phyloP scores from a whole-genome alignment of 1,140 invertebrate species.

The Drosophila pallidifrons region DNA sequence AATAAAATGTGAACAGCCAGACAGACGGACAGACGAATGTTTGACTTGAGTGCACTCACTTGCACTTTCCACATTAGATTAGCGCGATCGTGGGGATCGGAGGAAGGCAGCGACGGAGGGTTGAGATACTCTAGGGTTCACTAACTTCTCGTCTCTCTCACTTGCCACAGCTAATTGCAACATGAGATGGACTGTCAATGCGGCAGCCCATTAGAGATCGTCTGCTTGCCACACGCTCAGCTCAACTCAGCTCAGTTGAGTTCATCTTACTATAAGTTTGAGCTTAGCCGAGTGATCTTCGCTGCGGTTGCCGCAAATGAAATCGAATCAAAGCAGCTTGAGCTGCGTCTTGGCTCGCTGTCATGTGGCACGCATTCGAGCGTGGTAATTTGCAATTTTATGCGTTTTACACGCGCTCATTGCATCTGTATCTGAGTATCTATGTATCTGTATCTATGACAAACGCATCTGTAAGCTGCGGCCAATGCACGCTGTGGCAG shows the following conservation, averaged over 20 bases:
- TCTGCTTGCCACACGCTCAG: slow-evolving; percentile 76
- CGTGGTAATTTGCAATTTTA: slow-evolving; percentile 76
- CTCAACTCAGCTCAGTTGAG: slow-evolving; percentile 41
- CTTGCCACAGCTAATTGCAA: slow-evolving; percentile 75
- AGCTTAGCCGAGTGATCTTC: slow-evolving; percentile 27
- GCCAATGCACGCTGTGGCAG: slow-evolving; percentile 35
- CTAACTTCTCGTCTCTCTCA: slow-evolving; percentile 61
- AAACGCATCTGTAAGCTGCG: slow-evolving; percentile 37
- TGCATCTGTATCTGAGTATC: slow-evolving; percentile 33
- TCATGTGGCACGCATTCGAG: slow-evolving; percentile 64
- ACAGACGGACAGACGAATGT: slow-evolving; percentile 35
- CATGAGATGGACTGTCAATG: slow-evolving; percentile 74
- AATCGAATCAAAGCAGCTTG: slow-evolving; percentile 75
- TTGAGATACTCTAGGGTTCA: slow-evolving; percentile 56
- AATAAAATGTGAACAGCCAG: slow-evolving; percentile 39
- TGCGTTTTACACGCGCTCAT: slow-evolving; percentile 70
- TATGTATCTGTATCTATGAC: slow-evolving; percentile 49
- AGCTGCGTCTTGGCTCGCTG: slow-evolving; percentile 33
- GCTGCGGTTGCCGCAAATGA: slow-evolving; percentile 67
- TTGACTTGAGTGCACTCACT: slow-evolving; percentile 70
- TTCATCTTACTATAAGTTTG: slow-evolving; percentile 11
- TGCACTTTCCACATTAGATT: slow-evolving; percentile 72
- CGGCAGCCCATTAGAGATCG: slow-evolving; percentile 70
- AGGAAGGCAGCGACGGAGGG: not conserved
- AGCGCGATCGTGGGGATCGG: slow-evolving; percentile 4